Base-by-base conservation (phyloP, 2,888 invertebrate genomes). In the Prenolepis imparis region DNA sequence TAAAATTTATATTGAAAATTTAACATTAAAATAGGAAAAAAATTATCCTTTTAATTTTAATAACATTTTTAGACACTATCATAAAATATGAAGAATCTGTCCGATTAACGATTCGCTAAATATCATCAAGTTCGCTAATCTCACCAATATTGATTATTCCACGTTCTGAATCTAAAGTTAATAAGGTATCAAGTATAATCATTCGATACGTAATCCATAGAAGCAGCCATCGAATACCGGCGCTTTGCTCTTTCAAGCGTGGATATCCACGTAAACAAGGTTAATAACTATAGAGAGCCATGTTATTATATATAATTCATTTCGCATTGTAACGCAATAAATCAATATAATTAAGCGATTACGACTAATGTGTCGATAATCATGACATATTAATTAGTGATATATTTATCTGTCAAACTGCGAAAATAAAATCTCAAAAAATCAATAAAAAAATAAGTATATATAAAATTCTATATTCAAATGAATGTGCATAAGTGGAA, bases 241-340 rank as follows among this genome's bases (percentile, higher is more conserved):
- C 67, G 78, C 61, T 61, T 84, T 63, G 44, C 39, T 63, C 78
- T 8, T 57, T 48, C 28, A 70, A 72, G 48, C 78, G 83, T 84
- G 72, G 64, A 75, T 78, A 55, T 59, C 59, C 55, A 64, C 66
- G 83, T 89, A 88, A 86, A 82, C 89, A 89, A 89, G 88, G 75
- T 83, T 89, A 86, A 88, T 85, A 44, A 74, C 77, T 80, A 84
- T 72, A 12, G 44, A 48, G 44, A 59, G 32, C 32, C 44, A 18
- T 59, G 41, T 32, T 36, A 21, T 57, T 68, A 78, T 32, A 18
- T 78, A 5, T 44, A 78, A 78, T 70, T 59, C 36, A 36, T 68
- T 57, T 1, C 21, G 44, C 59, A 44, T 24, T 61, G 70, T 59
- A 78, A 78, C 5, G 36, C 70, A 36, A 59, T 70, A 3, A 44